Conservation (phyloP, 2,888 invertebrate genomes). For the Cheilosia vulpina region DNA sequence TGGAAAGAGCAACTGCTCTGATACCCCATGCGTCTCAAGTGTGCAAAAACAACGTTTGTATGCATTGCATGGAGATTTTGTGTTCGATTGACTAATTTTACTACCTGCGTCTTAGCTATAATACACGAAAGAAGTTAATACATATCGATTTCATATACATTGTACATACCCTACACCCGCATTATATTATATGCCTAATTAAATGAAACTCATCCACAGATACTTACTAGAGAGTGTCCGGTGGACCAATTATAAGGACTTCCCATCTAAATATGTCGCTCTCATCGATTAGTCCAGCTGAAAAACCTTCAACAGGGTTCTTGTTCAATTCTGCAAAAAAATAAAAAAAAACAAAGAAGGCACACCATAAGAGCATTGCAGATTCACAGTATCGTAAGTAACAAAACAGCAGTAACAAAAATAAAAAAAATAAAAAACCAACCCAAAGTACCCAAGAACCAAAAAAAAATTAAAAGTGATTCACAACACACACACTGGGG, state of each 20-base stretch:
- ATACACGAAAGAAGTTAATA: neutral
- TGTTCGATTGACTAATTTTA: slow-evolving; percentile 3
- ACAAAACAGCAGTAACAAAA: slow-evolving; percentile 39
- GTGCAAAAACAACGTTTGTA: neutral
- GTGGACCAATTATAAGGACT: slow-evolving; percentile 99
- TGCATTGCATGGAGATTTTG: neutral
- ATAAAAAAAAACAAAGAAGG: slow-evolving; percentile 30
- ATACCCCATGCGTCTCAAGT: neutral
- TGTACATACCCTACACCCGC: neutral
- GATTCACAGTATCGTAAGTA: slow-evolving; percentile 7
- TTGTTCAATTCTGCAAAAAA: slow-evolving; percentile 96
- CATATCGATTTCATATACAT: slow-evolving; percentile 24
- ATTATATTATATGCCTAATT: neutral
- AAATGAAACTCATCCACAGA: slow-evolving; percentile 77
- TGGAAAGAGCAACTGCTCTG: neutral
- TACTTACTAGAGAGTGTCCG: slow-evolving; percentile 99
- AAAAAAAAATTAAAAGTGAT: slow-evolving; percentile 46
- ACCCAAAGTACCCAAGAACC: slow-evolving; percentile 28
- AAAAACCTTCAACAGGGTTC: slow-evolving; percentile 99
- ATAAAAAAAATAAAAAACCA: slow-evolving; percentile 25
- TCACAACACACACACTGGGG: slow-evolving; percentile 44
- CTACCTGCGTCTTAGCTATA: slow-evolving; percentile 15
- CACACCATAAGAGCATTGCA: slow-evolving; percentile 59
- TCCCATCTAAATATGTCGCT: slow-evolving; percentile 99
- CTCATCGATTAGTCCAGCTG: slow-evolving; percentile 99